Evolutionary conservation across 2,888 invertebrate genomes (phyloP), one percentile per base, ranked within the genome.

Genomic region (Tiliacea aurago): DNA sequence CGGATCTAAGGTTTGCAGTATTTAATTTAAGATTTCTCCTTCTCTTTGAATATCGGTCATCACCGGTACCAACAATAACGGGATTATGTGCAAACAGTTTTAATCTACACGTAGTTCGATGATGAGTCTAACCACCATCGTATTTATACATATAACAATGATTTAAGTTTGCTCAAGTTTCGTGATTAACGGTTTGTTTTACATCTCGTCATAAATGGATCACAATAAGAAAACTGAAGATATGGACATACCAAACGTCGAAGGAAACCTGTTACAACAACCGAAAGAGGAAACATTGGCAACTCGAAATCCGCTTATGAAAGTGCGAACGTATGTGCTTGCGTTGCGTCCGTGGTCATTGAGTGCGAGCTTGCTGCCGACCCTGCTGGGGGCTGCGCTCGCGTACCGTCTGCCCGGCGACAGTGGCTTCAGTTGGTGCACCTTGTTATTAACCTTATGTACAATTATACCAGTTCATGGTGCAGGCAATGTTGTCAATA

Each of bases 401-500:
- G 99, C 99, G 1, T 98, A 98, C 94, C 98, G 99, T 88, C 96
- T 98, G 74, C 97, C 98, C 33, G 98, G 98, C 85, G 96, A 97
- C 43, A 96, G 97, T 49, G 97, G 98, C 80, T 99, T 99, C 93
- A 98, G 98, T 91, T 97, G 98, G 96, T 94, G 98, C 77, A 97
- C 98, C 0, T 97, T 99, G 84, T 89, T 99, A 61, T 96, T 99
- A 20, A 99, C 99, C 4, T 96, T 98, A 66, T 97, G 98, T 87
- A 99, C 99, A 5, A 98, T 99, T 37, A 97, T 99, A 76, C 98
- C 98, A 1, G 99, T 99, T 5, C 99, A 99, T 92, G 99, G 99
- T 78, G 99, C 99, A 78, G 99, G 99, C 69, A 99, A 99, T 94
- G 98, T 99, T 56, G 99, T 99, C 41, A 99, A 99, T 93, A 99